Evolutionary conservation across 1,140 invertebrate genomes (phyloP), one percentile per base, ranked within the genome.

Genomic region (Lepidurus couesii): DNA sequence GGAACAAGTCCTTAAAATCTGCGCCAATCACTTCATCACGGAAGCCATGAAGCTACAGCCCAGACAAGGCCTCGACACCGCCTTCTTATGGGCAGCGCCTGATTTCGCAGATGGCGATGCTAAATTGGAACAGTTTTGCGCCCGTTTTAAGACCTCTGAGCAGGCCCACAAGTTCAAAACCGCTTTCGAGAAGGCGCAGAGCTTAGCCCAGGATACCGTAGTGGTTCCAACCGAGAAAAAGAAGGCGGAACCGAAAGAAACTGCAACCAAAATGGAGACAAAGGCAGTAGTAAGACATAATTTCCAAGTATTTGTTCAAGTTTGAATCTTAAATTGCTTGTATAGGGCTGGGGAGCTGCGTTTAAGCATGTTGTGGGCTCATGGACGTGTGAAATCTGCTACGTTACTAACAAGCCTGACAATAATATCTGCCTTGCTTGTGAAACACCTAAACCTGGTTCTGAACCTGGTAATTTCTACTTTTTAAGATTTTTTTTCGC

Each of bases 81-180:
- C 92, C 4, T 94, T 91, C 83, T 88, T 93, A 80, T 96, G 93
- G 92, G 91, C 90, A 4, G 93, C 93, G 0, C 90, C 93, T 83
- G 95, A 97, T 85, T 96, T 91, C 86, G 92, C 95, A 6, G 94
- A 97, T 84, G 93, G 93, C 82, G 87, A 91, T 81, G 82, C 93
- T 0, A 89, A 88, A 44, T 74, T 91, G n/a, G 94, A 96, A 84
- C 92, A 91, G 81, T 89, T 96, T 78, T 92, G 92, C 82, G 92
- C 93, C 44, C 87, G 89, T 81, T 96, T 96, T 83, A 95, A 95
- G 83, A 91, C 90, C 7, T 82, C 86, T 13, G 92, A 94, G 79
- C 90, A 91, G 81, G 90, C 91, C 10, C 84, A 87, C 65, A 85
- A 89, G 42, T 95, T 94, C 81, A 90, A 89, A 77, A 84, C 88